Base-by-base conservation (phyloP, 2,888 invertebrate genomes). In the Portevinia maculata region DNA sequence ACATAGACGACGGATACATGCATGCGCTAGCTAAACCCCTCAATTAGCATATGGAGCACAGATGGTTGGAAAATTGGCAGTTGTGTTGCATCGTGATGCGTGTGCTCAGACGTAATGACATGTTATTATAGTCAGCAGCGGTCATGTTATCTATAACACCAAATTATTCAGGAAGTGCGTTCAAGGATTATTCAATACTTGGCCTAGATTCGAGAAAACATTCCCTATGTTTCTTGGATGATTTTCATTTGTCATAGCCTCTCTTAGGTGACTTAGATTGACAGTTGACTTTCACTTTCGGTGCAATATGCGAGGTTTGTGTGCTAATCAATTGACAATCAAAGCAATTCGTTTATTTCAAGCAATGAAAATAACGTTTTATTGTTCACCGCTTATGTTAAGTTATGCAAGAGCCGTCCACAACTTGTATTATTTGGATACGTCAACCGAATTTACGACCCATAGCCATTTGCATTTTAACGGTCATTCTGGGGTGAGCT, bases 161-260 rank as follows among this genome's bases (percentile, higher is more conserved):
- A 53, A 44, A 53, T 62, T 44, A 39, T 48, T 65, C 30, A 48
- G 57, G 74, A 76, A 70, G 46, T 76, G 62, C 55, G 62, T 70
- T 70, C 15, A 17, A 30, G 39, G 53, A 48, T 48, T 37, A 69
- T 57, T 37, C 48, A 57, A 37, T 34, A 28, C 11, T 53, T 78
- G 69, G 34, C 62, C 70, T 39, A 41, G 6, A 37, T 62, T 21
- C 0, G 21, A 0, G 13, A n/a, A 15, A 52, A 7, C 11, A 4
- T 17, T 1, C 9, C 44, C 4, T 41, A 34, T n/a, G n/a, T 53
- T 28, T 57, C 15, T 8, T 13, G 7, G 3, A 9, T 13, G 13
- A 17, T 9, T 30, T 28, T 30, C 17, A 24, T 19, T 24, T 5
- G 24, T 9, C 13, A 19, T 11, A 9, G 0, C 11, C 5, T 24